Evolutionary conservation across 2,113 vertebrate species (phyloP).

Genomic region (Hippocampus abdominalis): DNA sequence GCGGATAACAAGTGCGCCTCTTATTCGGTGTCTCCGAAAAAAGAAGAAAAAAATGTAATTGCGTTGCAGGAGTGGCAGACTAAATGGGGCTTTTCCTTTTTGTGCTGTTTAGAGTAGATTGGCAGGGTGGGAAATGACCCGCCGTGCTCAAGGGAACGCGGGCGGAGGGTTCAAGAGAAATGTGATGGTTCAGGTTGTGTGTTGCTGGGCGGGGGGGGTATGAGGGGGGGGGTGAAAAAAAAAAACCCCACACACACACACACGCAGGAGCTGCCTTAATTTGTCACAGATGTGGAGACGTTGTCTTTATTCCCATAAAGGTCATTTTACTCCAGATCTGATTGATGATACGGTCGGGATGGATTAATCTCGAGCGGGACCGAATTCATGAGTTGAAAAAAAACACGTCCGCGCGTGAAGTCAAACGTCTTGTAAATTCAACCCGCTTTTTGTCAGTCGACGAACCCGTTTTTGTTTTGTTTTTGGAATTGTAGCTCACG

Average conservation of each 20-base stretch:
- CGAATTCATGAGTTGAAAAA: constrained; percentile 23
- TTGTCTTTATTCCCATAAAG: not conserved
- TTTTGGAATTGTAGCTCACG: not conserved
- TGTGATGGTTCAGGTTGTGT: constrained; percentile 12
- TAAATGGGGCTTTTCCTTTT: constrained; percentile 73
- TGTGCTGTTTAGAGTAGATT: constrained; percentile 55
- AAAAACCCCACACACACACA: not conserved
- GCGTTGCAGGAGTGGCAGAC: constrained; percentile 47
- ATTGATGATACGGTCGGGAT: constrained; percentile 4
- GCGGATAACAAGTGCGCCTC: not conserved
- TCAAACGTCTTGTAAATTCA: constrained; percentile 39
- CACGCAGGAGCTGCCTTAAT: not conserved
- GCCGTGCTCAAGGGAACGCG: constrained; percentile 41
- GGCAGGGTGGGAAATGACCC: constrained; percentile 59
- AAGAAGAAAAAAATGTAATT: constrained; percentile 41
- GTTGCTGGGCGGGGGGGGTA: constrained; percentile 10
- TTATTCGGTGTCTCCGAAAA: constrained; percentile 1
- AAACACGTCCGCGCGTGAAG: constrained; percentile 30
- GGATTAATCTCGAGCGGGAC: constrained; percentile 14
- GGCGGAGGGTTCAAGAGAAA: constrained; percentile 8
- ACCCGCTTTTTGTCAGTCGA: constrained; percentile 23
- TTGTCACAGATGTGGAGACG: constrained; percentile 45
- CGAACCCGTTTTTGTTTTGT: constrained; percentile 31
- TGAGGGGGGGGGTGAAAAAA: not conserved
- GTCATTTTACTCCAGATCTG: constrained; percentile 2